These are phyloP conservation scores for Stomatorhinus walkeri DNA, from an alignment of 2,797 vertebrate species.

Conservation along the genomic window DNA sequence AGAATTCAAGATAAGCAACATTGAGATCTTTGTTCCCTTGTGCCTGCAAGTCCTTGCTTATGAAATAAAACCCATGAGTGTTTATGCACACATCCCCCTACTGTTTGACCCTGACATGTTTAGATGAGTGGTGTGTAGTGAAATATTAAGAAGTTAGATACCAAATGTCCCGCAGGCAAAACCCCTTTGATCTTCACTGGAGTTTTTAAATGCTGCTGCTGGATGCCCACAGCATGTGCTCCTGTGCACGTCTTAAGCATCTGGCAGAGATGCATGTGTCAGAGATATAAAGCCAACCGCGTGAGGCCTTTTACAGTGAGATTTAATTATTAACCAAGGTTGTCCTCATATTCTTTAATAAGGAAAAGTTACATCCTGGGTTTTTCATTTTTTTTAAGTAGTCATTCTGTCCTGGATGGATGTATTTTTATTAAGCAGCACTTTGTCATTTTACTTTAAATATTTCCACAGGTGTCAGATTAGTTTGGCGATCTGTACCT, in stretches of 20 bases:
- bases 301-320: neutral
- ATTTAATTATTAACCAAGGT: neutral
- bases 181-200: neutral
- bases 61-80: neutral
- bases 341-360: neutral
- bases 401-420: neutral
- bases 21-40: slow-evolving; percentile 38
- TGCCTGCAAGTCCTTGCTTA: neutral
- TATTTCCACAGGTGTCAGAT: neutral
- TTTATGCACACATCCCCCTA: neutral
- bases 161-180: neutral
- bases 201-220: neutral
- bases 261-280: neutral
- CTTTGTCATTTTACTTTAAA: neutral
- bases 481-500: neutral
- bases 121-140: neutral
- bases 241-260: neutral
- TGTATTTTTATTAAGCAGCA: neutral
- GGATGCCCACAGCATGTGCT: neutral
- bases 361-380: neutral
- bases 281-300: neutral
- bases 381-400: neutral
- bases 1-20: slow-evolving; percentile 58
- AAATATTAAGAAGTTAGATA: neutral
- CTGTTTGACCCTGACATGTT: neutral